These are phyloP conservation scores for Siniperca chuatsi DNA, from an alignment of 2,113 vertebrate species.

Conservation along the genomic window DNA sequence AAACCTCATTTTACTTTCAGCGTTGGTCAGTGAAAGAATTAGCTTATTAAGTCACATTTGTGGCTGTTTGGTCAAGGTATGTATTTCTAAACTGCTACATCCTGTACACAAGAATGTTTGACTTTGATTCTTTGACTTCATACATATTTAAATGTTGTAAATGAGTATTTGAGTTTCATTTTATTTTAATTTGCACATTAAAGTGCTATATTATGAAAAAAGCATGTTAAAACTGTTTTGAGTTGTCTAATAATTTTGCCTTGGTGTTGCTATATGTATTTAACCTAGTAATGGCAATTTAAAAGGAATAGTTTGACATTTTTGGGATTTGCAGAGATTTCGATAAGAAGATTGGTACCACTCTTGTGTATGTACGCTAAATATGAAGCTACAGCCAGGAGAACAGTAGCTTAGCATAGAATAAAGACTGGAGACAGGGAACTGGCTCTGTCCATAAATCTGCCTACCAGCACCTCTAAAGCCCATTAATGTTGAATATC, in stretches of 20 bases:
- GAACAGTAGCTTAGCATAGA: too few relatives aligned
- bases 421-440: too few relatives aligned
- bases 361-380: too few relatives aligned
- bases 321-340: background rate
- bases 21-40: conserved; percentile 42
- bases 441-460: too few relatives aligned
- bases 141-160: conserved; percentile 59
- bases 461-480: too few relatives aligned
- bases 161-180: conserved; percentile 56
- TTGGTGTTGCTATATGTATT: background rate
- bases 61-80: conserved; percentile 43
- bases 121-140: conserved; percentile 35
- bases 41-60: conserved; percentile 26
- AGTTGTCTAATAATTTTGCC: background rate
- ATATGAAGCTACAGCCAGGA: too few relatives aligned
- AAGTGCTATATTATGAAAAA: conserved; percentile 44
- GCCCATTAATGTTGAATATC: too few relatives aligned
- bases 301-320: background rate
- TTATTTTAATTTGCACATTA: conserved; percentile 47
- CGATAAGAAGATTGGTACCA: too few relatives aligned
- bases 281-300: background rate
- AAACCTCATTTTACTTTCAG: conserved; percentile 10
- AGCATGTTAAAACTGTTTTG: background rate
- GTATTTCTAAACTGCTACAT: conserved; percentile 40
- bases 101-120: conserved; percentile 29